Evolutionary conservation across 2,888 invertebrate genomes (phyloP), one percentile per base, ranked within the genome.

Genomic region (Stenurella melanura): DNA sequence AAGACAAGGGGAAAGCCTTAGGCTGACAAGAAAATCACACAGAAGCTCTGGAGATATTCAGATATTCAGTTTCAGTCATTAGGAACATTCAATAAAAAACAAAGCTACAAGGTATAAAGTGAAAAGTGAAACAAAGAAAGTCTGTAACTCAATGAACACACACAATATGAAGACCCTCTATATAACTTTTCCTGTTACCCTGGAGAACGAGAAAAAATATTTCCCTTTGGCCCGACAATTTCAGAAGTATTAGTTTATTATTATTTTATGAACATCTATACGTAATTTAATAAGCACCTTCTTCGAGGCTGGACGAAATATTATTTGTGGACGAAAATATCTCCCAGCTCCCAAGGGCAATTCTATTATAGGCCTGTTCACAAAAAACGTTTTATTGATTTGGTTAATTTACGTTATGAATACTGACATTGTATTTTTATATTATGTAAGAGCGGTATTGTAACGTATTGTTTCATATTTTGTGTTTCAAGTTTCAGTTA

Each of bases 1-100:
- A 64, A 75, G 75, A 75, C 75, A 75, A 72, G 50, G 71, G 64
- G 71, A 50, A 75, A 72, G 75, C 75, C 75, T 66, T 58, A 38
- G 75, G 75, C 68, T 71, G 75, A 72, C 75, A 72, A 66, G 64
- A 63, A 64, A 63, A 63, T 75, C 75, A 56, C 70, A 58, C 61
- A 42, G 66, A 71, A 75, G 57, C 69, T 69, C 30, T 18, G 50
- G 34, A 69, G 54, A 68, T 68, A 56, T 68, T 68, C 67, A 54
- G 69, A 69, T 69, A 69, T 69, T 69, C 69, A 57, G 57, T 69
- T 69, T 58, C 69, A 56, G 57, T 69, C 69, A 69, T 69, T 69
- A 69, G 69, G 38, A 56, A 34, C 57, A 38, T 57, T 69, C 38
- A 30, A 58, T 58, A 38, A 58, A 69, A 68, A 26, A 68, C 56